phyloP scores from a whole-genome alignment of 2,797 vertebrate genomes.

The Anomalospiza imberbis region DNA sequence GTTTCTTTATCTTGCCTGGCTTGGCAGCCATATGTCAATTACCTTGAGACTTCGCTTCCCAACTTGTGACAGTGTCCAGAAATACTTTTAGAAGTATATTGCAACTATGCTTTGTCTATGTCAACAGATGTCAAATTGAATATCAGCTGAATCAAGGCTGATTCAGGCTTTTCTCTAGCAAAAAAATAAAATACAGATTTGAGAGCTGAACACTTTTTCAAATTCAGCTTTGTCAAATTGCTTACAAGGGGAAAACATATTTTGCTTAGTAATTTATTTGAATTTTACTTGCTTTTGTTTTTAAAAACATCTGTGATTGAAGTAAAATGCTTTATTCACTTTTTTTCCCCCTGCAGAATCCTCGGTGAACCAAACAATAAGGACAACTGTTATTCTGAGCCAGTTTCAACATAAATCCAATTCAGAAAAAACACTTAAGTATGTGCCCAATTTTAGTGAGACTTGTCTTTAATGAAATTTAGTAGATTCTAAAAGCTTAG shows the following conservation, averaged over 20 bases:
- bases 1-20: neutral
- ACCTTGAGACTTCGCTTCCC: neutral
- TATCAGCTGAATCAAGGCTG: neutral
- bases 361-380: slow-evolving; percentile 16
- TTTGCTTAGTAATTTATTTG: neutral
- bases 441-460: neutral
- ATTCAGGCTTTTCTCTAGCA: neutral
- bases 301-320: neutral
- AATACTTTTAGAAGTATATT: neutral
- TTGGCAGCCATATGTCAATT: neutral
- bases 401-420: slow-evolving; percentile 37
- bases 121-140: neutral
- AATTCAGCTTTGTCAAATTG: neutral
- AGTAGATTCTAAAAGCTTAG: slow-evolving; percentile 15
- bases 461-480: neutral
- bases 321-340: neutral
- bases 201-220: neutral
- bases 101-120: neutral
- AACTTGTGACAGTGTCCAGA: neutral
- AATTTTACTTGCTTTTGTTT: neutral
- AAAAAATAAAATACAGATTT: neutral
- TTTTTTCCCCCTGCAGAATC: neutral
- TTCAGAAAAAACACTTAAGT: slow-evolving; percentile 14
- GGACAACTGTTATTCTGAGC: slow-evolving; percentile 17
- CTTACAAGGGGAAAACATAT: neutral